These are phyloP conservation scores for Fulica atra DNA, from an alignment of 2,113 vertebrate genomes.

Conservation along the genomic window DNA sequence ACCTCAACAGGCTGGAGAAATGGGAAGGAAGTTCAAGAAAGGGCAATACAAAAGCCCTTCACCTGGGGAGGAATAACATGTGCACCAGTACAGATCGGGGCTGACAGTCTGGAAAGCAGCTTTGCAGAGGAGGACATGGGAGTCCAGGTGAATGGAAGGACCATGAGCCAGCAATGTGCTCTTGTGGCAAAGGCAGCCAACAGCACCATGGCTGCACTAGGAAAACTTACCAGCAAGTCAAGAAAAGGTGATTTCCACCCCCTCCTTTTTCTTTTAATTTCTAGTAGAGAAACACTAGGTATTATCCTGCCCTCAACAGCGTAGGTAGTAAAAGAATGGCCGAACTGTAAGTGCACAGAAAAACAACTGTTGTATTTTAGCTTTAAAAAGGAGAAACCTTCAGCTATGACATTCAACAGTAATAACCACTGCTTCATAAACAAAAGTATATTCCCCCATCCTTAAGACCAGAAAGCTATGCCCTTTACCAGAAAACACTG, in stretches of 20 bases:
- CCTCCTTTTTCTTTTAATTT: background rate
- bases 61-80: background rate
- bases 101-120: background rate
- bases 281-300: background rate
- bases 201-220: background rate
- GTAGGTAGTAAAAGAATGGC: background rate
- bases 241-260: background rate
- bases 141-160: background rate
- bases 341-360: background rate
- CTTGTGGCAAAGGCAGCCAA: background rate
- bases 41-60: background rate
- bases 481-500: slow-evolving; percentile 12
- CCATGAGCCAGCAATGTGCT: background rate
- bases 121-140: background rate
- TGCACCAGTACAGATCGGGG: background rate
- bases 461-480: background rate
- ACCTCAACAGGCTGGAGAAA: background rate
- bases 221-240: background rate
- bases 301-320: background rate
- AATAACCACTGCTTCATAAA: background rate
- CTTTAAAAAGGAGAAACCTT: background rate
- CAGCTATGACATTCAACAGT: background rate
- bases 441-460: background rate
- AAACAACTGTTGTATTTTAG: background rate
- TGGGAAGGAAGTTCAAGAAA: background rate